Base-by-base conservation (phyloP, 1,140 invertebrate species). In the Macrobrachium nipponense region DNA sequence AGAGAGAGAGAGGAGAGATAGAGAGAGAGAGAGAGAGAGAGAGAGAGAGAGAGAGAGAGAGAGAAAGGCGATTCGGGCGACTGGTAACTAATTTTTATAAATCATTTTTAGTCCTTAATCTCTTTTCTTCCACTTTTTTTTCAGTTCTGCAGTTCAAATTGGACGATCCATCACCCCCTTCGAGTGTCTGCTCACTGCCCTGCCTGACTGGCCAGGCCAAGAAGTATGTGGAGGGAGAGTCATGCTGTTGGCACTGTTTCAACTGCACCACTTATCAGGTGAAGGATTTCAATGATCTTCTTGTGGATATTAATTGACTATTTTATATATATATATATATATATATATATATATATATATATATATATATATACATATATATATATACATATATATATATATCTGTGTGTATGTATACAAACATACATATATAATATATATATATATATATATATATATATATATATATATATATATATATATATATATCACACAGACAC, bases 221-320 rank as follows among this genome's bases (percentile, higher is more conserved):
- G 92, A 95, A 96, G 91, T 97, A 96, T 91, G 95, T 97, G 43
- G 96, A 97, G 90, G 96, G 96, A 0, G 96, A 98, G 90, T 95
- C 95, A 89, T 98, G 97, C 91, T 98, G 98, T 91, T 99, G 97
- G 97, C 97, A 97, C 89, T 98, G 98, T 92, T 96, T 97, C 93
- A 96, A 97, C 92, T 98, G 97, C 91, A 94, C 95, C 68, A 95
- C 95, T 90, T 98, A 98, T 92, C 96, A 97, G 94, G 96, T 97
- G 91, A 91, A 90, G 91, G 6, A 68, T 12, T 20, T 27, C 10
- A 68, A 27, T n/a, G 7, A 12, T 10, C 51, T 51, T 51, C 51
- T 6, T n/a, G 27, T 14, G 7, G 23, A 51, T 23, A 20, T 15
- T 17, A 0, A 0, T 6, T 5, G 6, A 15, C 10, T 17, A 15